These are phyloP conservation scores for Matsumurasca onukii DNA, from an alignment of 1,140 invertebrate genomes.

Conservation along the genomic window DNA sequence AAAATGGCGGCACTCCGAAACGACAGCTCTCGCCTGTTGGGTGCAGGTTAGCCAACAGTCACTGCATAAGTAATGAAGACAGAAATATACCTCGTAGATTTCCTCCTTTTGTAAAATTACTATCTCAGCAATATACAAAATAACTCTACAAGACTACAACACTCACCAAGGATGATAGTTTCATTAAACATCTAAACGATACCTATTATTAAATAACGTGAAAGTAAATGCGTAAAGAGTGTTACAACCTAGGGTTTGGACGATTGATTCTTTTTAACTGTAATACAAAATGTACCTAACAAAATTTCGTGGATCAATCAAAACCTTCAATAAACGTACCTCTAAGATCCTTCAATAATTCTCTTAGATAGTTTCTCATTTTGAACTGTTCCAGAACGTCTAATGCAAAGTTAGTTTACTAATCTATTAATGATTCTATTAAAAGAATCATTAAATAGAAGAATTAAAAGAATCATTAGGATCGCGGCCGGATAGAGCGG, in stretches of 20 bases:
- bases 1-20: slow-evolving; percentile 33
- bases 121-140: too few species aligned
- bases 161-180: too few species aligned
- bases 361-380: neutral
- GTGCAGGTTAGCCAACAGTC: slow-evolving; percentile 16
- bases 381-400: neutral
- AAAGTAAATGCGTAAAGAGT: neutral
- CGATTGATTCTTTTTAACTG: neutral
- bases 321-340: neutral
- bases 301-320: neutral
- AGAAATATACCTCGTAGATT: too few species aligned
- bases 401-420: too few species aligned
- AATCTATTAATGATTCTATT: too few species aligned
- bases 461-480: too few species aligned
- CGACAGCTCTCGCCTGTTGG: slow-evolving; percentile 6
- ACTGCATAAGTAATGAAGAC: too few species aligned
- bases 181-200: too few species aligned
- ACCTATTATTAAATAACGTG: neutral
- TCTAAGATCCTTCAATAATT: neutral
- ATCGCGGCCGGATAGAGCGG: too few species aligned
- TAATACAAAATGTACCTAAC: neutral
- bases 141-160: too few species aligned
- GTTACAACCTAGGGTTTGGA: neutral
- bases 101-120: too few species aligned
- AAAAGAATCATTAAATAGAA: too few species aligned